These are phyloP conservation scores for Listronotus oregonensis DNA, from an alignment of 1,140 invertebrate species.

Conservation along the genomic window DNA sequence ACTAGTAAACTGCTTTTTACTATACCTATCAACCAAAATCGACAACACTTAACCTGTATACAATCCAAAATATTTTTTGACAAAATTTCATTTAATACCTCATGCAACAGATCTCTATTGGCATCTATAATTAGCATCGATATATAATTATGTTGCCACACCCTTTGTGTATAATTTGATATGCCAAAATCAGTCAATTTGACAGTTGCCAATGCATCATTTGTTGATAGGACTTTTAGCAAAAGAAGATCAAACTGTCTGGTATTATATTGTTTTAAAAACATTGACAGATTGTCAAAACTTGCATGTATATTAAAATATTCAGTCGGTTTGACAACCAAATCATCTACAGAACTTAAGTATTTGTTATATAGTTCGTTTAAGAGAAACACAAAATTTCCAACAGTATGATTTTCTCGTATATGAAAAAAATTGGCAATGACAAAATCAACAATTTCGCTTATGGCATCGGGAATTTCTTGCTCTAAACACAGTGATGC, in stretches of 20 bases:
- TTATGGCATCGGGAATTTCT: conserved; percentile 28
- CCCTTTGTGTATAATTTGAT: conserved; percentile 14
- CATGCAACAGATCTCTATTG: not conserved
- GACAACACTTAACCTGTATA: conserved; percentile 38
- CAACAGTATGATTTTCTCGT: conserved; percentile 22
- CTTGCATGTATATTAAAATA: conserved; percentile 3
- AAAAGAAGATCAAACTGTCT: conserved; percentile 28
- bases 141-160: conserved; percentile 42
- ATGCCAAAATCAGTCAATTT: conserved; percentile 2
- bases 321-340: not conserved
- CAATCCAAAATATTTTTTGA: conserved; percentile 20
- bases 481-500: conserved; percentile 28
- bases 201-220: conserved; percentile 3
- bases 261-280: conserved; percentile 10
- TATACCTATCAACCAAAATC: conserved; percentile 29
- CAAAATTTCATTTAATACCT: conserved; percentile 21
- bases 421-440: conserved; percentile 29
- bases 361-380: conserved; percentile 40
- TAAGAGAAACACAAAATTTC: conserved; percentile 34
- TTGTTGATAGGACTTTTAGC: conserved; percentile 19
- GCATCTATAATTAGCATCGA: conserved; percentile 25
- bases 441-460: conserved; percentile 28
- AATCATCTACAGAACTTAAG: conserved; percentile 8
- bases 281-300: not conserved
- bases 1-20: conserved; percentile 13